Evolutionary conservation across 2,113 vertebrate species (phyloP).

Genomic region (Petroica traversi): DNA sequence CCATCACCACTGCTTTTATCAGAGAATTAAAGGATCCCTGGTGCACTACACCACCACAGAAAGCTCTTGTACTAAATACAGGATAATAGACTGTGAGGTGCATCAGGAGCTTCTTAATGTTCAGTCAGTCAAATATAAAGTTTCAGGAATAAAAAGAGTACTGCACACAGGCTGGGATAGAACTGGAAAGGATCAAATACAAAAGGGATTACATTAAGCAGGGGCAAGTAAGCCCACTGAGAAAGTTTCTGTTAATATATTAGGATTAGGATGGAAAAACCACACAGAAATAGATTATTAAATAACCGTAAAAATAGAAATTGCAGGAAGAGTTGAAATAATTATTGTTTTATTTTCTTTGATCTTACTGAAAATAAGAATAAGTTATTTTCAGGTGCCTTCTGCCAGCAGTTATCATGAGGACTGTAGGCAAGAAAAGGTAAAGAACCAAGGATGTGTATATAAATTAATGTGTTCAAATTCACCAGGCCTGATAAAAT

Average conservation of each 20-base stretch:
- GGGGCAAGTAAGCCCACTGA: background rate
- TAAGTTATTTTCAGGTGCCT: background rate
- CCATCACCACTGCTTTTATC: background rate
- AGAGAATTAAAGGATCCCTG: background rate
- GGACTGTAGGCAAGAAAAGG: background rate
- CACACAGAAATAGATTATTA: background rate
- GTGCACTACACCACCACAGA: background rate
- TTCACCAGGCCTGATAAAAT: background rate
- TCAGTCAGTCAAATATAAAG: background rate
- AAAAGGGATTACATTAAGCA: background rate
- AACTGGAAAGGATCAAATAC: background rate
- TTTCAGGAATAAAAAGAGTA: background rate
- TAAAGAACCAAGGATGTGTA: background rate
- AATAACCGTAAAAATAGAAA: background rate
- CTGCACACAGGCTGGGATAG: background rate
- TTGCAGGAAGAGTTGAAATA: background rate
- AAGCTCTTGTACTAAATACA: background rate
- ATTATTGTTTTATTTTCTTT: background rate
- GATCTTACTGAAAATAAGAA: background rate
- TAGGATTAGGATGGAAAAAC: background rate
- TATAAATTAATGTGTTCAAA: background rate
- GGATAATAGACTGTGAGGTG: background rate
- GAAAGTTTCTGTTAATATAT: background rate
- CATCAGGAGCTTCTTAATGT: background rate
- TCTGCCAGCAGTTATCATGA: background rate